Conservation (phyloP, 1,140 invertebrate genomes). For the Drosophila nasuta region DNA sequence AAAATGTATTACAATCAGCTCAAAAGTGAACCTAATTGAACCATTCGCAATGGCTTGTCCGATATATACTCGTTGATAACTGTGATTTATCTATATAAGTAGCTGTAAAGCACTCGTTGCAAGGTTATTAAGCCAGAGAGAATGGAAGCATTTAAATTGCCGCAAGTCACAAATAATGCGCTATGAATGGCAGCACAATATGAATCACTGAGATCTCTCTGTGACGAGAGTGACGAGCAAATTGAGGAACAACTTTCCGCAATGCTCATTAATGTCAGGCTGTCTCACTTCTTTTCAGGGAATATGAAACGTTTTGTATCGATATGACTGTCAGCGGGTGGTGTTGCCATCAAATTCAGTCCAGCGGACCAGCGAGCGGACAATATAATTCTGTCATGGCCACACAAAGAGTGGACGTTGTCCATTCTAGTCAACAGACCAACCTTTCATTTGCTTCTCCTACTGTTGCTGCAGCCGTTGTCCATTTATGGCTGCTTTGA, state of each 20-base stretch:
- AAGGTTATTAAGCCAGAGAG: conserved; percentile 18
- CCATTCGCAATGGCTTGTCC: not conserved
- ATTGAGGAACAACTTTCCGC: conserved; percentile 54
- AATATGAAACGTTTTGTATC: conserved; percentile 28
- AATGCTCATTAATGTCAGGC: conserved; percentile 72
- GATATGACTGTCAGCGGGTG: conserved; percentile 46
- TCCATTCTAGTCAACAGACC: not conserved
- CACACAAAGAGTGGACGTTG: conserved; percentile 24
- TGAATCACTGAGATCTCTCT: conserved; percentile 10
- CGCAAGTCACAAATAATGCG: conserved; percentile 29
- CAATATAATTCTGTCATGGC: conserved; percentile 41
- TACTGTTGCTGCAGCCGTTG: conserved; percentile 2
- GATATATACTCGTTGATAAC: not conserved
- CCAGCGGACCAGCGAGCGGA: not conserved
- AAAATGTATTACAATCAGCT: conserved; percentile 1
- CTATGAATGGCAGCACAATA: conserved; percentile 27
- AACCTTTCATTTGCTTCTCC: not conserved
- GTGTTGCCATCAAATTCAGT: not conserved
- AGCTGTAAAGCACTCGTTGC: conserved; percentile 11
- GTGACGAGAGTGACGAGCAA: conserved; percentile 52
- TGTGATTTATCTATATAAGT: not conserved
- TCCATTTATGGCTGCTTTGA: conserved; percentile 29
- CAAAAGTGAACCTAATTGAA: conserved; percentile 10
- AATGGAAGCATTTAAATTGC: conserved; percentile 26
- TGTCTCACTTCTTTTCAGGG: not conserved